Base-by-base conservation (phyloP, 1,140 invertebrate species). In the Trichogramma pretiosum region DNA sequence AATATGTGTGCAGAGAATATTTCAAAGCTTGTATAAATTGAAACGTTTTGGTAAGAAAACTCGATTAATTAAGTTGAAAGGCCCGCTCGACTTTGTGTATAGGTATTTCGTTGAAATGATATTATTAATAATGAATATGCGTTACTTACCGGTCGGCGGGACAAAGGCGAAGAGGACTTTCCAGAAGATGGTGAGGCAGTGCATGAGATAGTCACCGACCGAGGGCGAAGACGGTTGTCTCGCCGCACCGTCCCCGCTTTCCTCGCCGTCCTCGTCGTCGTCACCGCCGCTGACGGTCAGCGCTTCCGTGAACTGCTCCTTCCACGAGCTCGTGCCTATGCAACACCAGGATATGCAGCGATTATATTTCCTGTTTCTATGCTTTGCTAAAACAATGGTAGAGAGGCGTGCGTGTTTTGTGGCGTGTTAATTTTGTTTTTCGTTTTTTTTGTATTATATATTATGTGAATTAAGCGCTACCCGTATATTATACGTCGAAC, bases 161-260 rank as follows among this genome's bases (percentile, higher is more conserved):
- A 98, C 88, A 67, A 94, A 93, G 35, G 95, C 95, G 70, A 98
- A 99, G 19, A 97, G 67, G 41, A 99, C 73, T 74, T 99, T 99
- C 96, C 95, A 99, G 67, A 97, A 95, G 32, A 99, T 76, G 9
- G 94, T 96, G 34, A 98, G 68, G 60, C 91, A 88, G 72, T 99
- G 95, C 78, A 98, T 85, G 33, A 98, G 78, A 71, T 99, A 99
- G 71, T 98, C 94, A 21, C 80, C 76, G 59, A 85, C 86, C 2
- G 88, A 88, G 14, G 91, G 89, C 24, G 81, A 68, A 34, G 73
- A 71, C 30, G 79, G 74, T 41, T 65, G 61, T 30, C 69, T 69
- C 14, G 64, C 72, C 38, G 75, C 77, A 28, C 64, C 76, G 3
- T 48, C 48, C 4, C 38, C 40, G 17, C 52, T 55, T 33, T 78